Conservation (phyloP, 2,888 invertebrate genomes). For the Ctenicera cuprea region DNA sequence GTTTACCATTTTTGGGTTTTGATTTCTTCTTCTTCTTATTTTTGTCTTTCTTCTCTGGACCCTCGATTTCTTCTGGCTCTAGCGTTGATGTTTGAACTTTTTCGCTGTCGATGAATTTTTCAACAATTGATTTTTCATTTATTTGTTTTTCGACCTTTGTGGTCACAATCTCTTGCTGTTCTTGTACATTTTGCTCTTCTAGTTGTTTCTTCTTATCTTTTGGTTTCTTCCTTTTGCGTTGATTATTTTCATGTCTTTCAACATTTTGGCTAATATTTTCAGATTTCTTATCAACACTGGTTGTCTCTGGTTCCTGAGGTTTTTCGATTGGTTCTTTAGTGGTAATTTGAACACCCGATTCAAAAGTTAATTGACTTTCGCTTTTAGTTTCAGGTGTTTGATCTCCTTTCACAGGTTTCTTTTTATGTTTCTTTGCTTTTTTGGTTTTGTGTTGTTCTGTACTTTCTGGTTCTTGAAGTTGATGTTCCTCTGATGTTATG, state of each 20-base stretch:
- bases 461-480: background rate
- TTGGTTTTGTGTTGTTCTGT: background rate
- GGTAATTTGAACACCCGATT: no score
- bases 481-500: background rate
- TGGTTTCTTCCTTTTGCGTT: conserved; percentile 12
- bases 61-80: background rate
- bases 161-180: no score
- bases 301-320: background rate
- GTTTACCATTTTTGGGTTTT: conserved; percentile 17
- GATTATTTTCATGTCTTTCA: background rate
- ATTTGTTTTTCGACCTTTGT: no score
- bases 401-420: background rate
- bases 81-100: background rate
- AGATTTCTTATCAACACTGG: background rate
- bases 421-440: conserved; percentile 14
- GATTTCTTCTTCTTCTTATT: conserved; percentile 28
- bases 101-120: no score
- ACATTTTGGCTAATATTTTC: background rate
- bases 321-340: background rate
- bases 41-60: background rate
- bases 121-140: no score
- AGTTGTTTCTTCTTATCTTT: conserved; percentile 4
- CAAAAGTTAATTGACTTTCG: no score
- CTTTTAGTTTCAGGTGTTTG: background rate
- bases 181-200: background rate